These are phyloP conservation scores for Pristionchus maxplancki DNA, from an alignment of 2,888 invertebrate species.

Conservation along the genomic window DNA sequence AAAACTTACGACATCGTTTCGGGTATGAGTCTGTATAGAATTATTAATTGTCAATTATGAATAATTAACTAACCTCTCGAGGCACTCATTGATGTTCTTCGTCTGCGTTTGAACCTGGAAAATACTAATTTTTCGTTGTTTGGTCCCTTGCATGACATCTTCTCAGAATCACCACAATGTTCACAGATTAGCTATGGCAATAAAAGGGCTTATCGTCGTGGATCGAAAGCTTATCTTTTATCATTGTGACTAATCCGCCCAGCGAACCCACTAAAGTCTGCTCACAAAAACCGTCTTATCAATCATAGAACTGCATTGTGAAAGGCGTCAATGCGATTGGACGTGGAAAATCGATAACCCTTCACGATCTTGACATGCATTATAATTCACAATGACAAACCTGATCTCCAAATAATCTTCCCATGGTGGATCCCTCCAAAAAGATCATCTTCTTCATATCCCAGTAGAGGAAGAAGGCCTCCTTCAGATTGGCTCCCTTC, in stretches of 20 bases:
- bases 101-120: slow-evolving; percentile 62
- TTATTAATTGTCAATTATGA: background rate
- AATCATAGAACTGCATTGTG: background rate
- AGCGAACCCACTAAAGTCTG: slow-evolving; percentile 6
- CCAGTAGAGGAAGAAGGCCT: slow-evolving; percentile 72
- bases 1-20: slow-evolving; percentile 20
- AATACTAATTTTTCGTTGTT: background rate
- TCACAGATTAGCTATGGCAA: slow-evolving; percentile 21
- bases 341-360: background rate
- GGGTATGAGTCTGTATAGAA: slow-evolving; percentile 17
- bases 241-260: background rate
- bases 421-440: slow-evolving; percentile 70
- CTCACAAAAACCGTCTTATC: slow-evolving; percentile 27
- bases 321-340: background rate
- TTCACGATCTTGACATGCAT: background rate
- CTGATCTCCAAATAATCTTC: slow-evolving; percentile 72
- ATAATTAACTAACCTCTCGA: slow-evolving; percentile 55
- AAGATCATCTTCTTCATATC: slow-evolving; percentile 74
- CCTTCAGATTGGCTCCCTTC: slow-evolving; percentile 66
- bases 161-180: background rate
- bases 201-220: slow-evolving; percentile 15
- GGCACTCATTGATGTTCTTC: slow-evolving; percentile 66
- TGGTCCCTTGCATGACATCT: background rate
- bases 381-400: slow-evolving; percentile 56
- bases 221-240: slow-evolving; percentile 16